Conservation (phyloP, 1,140 invertebrate species). For the Hyphantria cunea region DNA sequence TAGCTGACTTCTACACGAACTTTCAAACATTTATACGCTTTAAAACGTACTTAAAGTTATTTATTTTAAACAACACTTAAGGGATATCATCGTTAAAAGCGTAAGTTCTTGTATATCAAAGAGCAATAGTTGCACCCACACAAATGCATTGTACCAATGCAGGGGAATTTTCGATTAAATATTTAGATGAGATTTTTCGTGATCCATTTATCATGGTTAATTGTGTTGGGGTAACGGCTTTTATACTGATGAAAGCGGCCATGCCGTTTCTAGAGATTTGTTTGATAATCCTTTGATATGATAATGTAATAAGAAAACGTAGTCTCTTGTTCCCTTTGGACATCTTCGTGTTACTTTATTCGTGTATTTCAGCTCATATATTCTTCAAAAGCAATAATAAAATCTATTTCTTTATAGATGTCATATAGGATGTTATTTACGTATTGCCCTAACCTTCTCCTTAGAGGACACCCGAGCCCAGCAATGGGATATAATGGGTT, state of each 20-base stretch:
- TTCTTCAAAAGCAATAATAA: too few species aligned
- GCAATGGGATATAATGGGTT: too few species aligned
- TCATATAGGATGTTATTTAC: too few species aligned
- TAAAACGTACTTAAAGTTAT: too few species aligned
- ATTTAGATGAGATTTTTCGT: slow-evolving; percentile 80
- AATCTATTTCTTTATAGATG: too few species aligned
- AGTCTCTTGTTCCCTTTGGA: slow-evolving; percentile 11
- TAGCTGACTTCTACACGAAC: too few species aligned
- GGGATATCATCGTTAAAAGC: background rate
- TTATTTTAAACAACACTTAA: background rate
- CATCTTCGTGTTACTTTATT: too few species aligned
- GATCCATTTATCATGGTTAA: slow-evolving; percentile 80
- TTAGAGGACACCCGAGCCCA: too few species aligned
- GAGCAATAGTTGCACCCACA: slow-evolving; percentile 23
- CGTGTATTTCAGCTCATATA: too few species aligned
- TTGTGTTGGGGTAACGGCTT: slow-evolving; percentile 64
- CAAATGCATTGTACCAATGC: slow-evolving; percentile 54
- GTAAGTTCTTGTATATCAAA: slow-evolving; percentile 17
- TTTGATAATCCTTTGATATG: slow-evolving; percentile 72
- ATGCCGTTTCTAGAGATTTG: slow-evolving; percentile 50
- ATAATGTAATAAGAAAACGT: slow-evolving; percentile 71
- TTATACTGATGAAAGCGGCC: slow-evolving; percentile 54
- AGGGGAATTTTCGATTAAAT: slow-evolving; percentile 79
- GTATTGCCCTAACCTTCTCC: too few species aligned
- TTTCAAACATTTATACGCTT: too few species aligned